Conservation (phyloP, 2,113 vertebrate species). For the Grammomys surdaster region DNA sequence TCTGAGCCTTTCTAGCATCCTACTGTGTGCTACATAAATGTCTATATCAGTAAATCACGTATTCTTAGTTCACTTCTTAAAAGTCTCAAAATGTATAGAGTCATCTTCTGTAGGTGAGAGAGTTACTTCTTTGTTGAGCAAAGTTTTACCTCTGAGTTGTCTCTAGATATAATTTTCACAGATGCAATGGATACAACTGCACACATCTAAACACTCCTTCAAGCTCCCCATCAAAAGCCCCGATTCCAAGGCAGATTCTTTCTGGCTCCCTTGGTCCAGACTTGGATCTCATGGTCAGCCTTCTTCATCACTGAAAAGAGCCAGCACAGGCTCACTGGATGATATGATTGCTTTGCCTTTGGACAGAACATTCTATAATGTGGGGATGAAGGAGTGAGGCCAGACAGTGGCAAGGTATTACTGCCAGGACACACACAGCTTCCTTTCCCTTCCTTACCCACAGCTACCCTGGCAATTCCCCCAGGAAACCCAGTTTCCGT, state of each 20-base stretch:
- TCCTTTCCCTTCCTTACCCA: background rate
- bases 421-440: background rate
- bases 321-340: background rate
- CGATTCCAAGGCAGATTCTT: background rate
- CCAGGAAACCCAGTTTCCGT: fast-evolving
- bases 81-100: background rate
- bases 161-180: background rate
- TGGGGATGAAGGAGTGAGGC: background rate
- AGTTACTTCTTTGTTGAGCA: background rate
- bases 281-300: background rate
- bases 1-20: background rate
- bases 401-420: background rate
- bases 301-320: background rate
- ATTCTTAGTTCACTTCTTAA: background rate
- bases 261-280: background rate
- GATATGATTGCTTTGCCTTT: background rate
- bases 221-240: background rate
- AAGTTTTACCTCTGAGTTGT: background rate
- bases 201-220: background rate
- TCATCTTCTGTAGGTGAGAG: background rate
- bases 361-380: background rate
- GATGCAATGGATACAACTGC: background rate
- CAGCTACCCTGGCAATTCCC: background rate
- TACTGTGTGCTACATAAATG: background rate
- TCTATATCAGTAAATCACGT: background rate